A percentile compares a stretch with the other conserved stretches of the same genome.
phyloP scores from a whole-genome alignment of 2,888 invertebrate genomes.

The Tiliacea aurago region DNA sequence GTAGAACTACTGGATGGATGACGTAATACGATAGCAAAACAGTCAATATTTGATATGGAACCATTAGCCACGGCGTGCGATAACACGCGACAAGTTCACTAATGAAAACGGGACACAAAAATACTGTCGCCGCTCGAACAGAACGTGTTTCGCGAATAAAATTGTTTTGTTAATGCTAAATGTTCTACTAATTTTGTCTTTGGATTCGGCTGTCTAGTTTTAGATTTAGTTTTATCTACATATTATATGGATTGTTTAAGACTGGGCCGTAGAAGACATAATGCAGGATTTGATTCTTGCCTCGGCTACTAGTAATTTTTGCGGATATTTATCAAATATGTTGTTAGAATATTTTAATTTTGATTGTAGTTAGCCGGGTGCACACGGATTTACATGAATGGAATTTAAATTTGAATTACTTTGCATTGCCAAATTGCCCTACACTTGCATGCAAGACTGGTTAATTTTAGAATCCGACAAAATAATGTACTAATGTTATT shows the following conservation, averaged over 20 bases:
- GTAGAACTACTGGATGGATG: conserved; percentile 80
- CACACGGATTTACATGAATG: not conserved
- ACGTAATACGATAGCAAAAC: conserved; percentile 86
- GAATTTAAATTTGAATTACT: conserved; percentile 8
- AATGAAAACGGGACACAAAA: conserved; percentile 83
- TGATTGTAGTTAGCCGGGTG: not conserved
- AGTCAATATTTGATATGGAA: conserved; percentile 88
- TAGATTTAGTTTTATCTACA: not conserved
- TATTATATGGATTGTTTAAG: not conserved
- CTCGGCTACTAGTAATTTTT: not conserved
- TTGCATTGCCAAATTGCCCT: not conserved
- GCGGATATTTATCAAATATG: not conserved
- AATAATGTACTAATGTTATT: not conserved
- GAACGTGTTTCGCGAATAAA: conserved; percentile 53
- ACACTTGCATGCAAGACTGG: not conserved
- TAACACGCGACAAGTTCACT: conserved; percentile 85
- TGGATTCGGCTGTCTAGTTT: conserved; percentile 9
- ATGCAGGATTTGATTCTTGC: not conserved
- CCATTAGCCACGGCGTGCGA: conserved; percentile 83
- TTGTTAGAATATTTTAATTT: not conserved
- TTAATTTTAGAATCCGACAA: not conserved
- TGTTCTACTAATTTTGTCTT: conserved; percentile 24
- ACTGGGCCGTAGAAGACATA: not conserved
- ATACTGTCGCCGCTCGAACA: conserved; percentile 64
- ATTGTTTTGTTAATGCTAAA: conserved; percentile 56